These are phyloP conservation scores for Dendronephthya gigantea DNA, from an alignment of 64 coral and sea anemone genomes.

Conservation along the genomic window DNA sequence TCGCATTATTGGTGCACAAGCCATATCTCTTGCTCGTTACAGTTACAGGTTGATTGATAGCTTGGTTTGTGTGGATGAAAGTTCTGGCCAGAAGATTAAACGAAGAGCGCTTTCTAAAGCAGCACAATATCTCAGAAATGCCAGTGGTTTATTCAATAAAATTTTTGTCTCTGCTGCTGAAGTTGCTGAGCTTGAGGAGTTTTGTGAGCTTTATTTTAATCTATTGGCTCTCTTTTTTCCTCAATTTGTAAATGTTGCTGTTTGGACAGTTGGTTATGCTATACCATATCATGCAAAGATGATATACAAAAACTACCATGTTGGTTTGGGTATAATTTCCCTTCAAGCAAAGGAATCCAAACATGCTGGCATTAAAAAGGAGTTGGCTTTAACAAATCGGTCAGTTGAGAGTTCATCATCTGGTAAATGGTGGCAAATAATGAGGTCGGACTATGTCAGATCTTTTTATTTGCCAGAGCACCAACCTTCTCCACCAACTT, in stretches of 20 bases:
- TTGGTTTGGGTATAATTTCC: neutral
- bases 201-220: neutral
- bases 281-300: neutral
- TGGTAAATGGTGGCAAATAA: constrained; percentile 2
- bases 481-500: neutral
- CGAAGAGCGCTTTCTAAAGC: neutral
- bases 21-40: neutral
- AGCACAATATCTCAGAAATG: neutral
- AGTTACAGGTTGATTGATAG: neutral
- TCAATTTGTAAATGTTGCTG: neutral
- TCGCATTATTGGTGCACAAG: neutral
- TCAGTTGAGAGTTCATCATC: neutral
- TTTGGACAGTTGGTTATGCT: constrained; percentile 10
- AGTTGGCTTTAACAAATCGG: neutral
- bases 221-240: neutral
- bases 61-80: neutral
- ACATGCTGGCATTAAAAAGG: neutral
- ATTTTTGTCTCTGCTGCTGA: neutral
- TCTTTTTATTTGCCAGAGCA: neutral
- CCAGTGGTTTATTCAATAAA: neutral
- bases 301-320: neutral
- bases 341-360: neutral
- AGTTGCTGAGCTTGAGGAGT: neutral
- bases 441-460: neutral
- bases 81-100: neutral